Percentiles rank a stretch among this genome's conserved stretches.
phyloP scores from a whole-genome alignment of 2,113 vertebrate genomes.

The Siniperca knerii region DNA sequence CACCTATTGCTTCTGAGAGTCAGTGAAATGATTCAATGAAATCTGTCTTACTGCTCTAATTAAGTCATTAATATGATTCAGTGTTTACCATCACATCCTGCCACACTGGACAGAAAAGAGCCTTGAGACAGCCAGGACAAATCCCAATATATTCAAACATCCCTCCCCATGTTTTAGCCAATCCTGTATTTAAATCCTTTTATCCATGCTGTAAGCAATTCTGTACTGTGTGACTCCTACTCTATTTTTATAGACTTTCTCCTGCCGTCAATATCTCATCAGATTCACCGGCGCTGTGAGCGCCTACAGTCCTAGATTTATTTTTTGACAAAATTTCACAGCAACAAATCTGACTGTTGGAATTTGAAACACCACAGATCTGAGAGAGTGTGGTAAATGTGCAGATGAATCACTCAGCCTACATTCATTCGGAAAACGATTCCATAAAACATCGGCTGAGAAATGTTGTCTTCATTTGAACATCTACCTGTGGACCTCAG shows the following conservation, averaged over 20 bases:
- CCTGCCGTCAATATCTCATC: conserved; percentile 35
- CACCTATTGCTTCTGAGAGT: background rate
- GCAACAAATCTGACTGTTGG: conserved; percentile 9
- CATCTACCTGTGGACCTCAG: conserved; percentile 13
- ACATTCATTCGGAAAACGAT: background rate
- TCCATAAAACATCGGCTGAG: conserved; percentile 20
- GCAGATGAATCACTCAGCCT: conserved; percentile 32
- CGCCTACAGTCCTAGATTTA: conserved; percentile 14
- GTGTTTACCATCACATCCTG: conserved; percentile 2
- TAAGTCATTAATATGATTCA: background rate
- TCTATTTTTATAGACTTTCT: conserved; percentile 42
- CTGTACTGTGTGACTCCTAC: conserved; percentile 7
- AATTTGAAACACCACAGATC: conserved; percentile 1
- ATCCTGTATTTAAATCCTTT: conserved; percentile 49
- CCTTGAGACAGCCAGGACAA: conserved; percentile 1
- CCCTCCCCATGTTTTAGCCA: conserved; percentile 22
- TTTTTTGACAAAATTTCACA: conserved; percentile 27
- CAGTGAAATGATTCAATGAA: background rate
- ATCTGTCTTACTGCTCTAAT: background rate
- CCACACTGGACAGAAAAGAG: conserved; percentile 15
- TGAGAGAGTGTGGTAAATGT: conserved; percentile 14
- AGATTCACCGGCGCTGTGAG: background rate
- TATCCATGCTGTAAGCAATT: conserved; percentile 45
- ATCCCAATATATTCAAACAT: conserved; percentile 40
- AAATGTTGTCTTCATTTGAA: conserved; percentile 7